These are phyloP conservation scores for Andrena bicolor DNA, from an alignment of 2,888 invertebrate species.

Conservation along the genomic window DNA sequence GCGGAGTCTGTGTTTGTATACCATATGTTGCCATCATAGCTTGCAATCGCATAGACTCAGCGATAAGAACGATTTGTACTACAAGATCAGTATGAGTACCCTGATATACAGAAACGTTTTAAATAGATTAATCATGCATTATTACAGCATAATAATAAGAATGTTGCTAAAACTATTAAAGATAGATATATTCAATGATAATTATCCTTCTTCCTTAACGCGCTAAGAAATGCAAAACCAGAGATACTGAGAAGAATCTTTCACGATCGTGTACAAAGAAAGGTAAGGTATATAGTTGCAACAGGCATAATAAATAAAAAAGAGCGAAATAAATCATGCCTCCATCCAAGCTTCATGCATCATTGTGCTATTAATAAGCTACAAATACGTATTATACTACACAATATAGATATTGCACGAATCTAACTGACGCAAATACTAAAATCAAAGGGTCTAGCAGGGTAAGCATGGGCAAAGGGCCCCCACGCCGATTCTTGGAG, in stretches of 20 bases:
- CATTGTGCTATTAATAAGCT: not conserved
- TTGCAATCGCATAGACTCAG: conserved; percentile 98
- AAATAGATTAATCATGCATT: conserved; percentile 47
- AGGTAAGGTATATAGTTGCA: conserved; percentile 3
- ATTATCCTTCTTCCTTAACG: conserved; percentile 20
- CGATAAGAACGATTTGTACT: conserved; percentile 98
- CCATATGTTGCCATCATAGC: conserved; percentile 99
- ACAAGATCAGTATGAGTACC: conserved; percentile 98
- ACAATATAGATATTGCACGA: conserved; percentile 1
- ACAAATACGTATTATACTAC: not conserved
- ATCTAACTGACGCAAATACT: not conserved
- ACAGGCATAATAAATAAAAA: conserved; percentile 30
- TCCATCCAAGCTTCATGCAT: conserved; percentile 38
- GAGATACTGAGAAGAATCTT: conserved; percentile 9
- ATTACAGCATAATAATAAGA: conserved; percentile 20
- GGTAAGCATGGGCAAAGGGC: too few species aligned
- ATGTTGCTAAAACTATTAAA: conserved; percentile 26
- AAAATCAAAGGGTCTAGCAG: too few species aligned
- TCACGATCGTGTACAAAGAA: conserved; percentile 1
- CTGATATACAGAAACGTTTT: conserved; percentile 85
- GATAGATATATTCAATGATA: conserved; percentile 10
- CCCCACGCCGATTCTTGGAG: too few species aligned
- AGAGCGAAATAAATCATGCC: conserved; percentile 42
- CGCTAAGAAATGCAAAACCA: conserved; percentile 10
- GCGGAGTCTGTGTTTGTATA: conserved; percentile 99